phyloP scores from a whole-genome alignment of 1,140 invertebrate species.

The Trichogramma pretiosum region DNA sequence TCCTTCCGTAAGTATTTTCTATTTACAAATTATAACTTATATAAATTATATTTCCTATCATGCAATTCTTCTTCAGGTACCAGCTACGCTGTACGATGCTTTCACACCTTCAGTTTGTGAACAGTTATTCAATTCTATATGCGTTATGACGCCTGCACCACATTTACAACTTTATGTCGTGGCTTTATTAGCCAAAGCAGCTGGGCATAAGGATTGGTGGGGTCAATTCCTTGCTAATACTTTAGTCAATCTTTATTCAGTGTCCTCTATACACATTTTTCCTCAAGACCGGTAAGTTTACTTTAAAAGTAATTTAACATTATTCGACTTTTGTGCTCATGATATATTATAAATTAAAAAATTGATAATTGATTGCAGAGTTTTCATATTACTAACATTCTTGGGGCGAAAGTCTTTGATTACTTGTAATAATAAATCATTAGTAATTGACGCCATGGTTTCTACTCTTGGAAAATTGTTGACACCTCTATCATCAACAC shows the following conservation, averaged over 20 bases:
- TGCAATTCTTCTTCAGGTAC: slow-evolving; percentile 32
- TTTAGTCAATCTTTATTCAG: slow-evolving; percentile 68
- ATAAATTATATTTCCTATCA: neutral
- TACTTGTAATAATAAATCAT: slow-evolving; percentile 50
- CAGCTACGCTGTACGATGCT: slow-evolving; percentile 45
- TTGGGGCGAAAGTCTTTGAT: slow-evolving; percentile 73
- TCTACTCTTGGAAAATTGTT: slow-evolving; percentile 50
- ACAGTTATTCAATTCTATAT: slow-evolving; percentile 58
- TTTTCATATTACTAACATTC: slow-evolving; percentile 79
- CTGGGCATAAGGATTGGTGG: slow-evolving; percentile 76
- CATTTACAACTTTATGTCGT: slow-evolving; percentile 64
- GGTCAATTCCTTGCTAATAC: slow-evolving; percentile 77
- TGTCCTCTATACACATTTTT: slow-evolving; percentile 66
- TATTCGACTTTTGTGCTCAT: neutral
- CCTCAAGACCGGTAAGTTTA: slow-evolving; percentile 70
- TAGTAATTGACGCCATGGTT: slow-evolving; percentile 56
- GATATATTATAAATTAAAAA: neutral
- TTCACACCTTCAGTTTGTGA: slow-evolving; percentile 56
- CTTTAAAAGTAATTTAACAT: slow-evolving; percentile 7
- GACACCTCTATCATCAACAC: slow-evolving; percentile 44
- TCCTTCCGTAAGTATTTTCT: slow-evolving; percentile 34
- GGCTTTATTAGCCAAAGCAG: slow-evolving; percentile 70
- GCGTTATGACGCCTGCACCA: slow-evolving; percentile 50
- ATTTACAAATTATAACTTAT: slow-evolving; percentile 1
- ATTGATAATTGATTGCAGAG: slow-evolving; percentile 47